Evolutionary conservation across 2,888 invertebrate genomes (phyloP).

Genomic region (Sialis lutaria): DNA sequence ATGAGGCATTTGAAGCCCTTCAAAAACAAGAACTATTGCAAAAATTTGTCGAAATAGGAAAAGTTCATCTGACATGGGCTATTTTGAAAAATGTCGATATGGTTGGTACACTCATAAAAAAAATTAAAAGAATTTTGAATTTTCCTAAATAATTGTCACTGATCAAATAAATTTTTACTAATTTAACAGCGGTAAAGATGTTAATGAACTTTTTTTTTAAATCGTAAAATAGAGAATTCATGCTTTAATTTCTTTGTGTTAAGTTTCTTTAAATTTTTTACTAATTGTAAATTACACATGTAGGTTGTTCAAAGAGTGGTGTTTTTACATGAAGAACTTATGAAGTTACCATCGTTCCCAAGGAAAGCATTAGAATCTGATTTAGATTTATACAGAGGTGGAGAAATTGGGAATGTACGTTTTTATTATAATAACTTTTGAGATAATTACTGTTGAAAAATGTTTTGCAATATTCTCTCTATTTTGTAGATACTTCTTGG

Average conservation of each 20-base stretch:
- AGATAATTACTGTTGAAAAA: not conserved
- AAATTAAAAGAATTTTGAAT: not conserved
- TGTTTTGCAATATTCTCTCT: not conserved
- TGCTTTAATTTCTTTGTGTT: too few species aligned
- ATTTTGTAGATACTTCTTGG: slow-evolving; percentile 58
- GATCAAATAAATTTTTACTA: not conserved
- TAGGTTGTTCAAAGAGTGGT: slow-evolving; percentile 92
- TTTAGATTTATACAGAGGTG: slow-evolving; percentile 78
- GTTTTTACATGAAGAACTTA: slow-evolving; percentile 94
- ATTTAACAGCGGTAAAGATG: not conserved
- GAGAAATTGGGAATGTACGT: slow-evolving; percentile 66
- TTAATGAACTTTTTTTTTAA: not conserved
- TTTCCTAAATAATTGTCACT: not conserved
- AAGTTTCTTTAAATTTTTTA: too few species aligned
- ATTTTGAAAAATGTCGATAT: slow-evolving; percentile 83
- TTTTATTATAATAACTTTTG: not conserved
- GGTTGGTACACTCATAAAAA: slow-evolving; percentile 28
- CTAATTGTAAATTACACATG: slow-evolving; percentile 8
- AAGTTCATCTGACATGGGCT: slow-evolving; percentile 81
- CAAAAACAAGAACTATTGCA: slow-evolving; percentile 80
- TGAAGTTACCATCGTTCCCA: slow-evolving; percentile 96
- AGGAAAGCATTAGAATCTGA: slow-evolving; percentile 95
- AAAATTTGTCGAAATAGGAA: slow-evolving; percentile 95
- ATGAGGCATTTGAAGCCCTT: slow-evolving; percentile 76
- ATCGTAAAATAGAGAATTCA: not conserved